A percentile compares a stretch with the other conserved stretches of the same genome.
Conservation (phyloP, 2,888 invertebrate species). For the Nemurella pictetii region DNA sequence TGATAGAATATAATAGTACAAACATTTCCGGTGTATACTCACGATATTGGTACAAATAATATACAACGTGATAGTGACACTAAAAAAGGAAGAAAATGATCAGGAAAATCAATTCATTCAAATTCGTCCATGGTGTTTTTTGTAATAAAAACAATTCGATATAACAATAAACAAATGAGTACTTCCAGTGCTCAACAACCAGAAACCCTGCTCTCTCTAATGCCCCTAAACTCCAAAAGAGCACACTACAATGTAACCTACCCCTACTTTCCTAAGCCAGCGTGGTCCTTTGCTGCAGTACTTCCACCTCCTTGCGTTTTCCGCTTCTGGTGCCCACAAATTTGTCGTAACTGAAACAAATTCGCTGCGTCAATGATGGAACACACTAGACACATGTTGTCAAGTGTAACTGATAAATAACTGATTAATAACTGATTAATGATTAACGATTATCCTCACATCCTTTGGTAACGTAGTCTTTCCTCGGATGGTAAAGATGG, state of each 20-base stretch:
- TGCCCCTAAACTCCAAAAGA: neutral
- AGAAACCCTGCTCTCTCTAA: neutral
- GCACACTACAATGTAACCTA: slow-evolving; percentile 42
- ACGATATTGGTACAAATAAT: too few relatives aligned
- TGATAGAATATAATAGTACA: too few relatives aligned
- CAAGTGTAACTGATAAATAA: neutral
- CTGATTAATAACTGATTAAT: too few relatives aligned
- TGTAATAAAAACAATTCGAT: neutral
- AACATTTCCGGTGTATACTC: neutral
- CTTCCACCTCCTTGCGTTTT: slow-evolving; percentile 10
- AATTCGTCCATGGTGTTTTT: too few relatives aligned
- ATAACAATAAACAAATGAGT: neutral
- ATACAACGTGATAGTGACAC: too few relatives aligned
- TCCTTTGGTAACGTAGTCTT: slow-evolving; percentile 69
- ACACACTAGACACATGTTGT: neutral
- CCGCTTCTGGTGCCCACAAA: slow-evolving; percentile 54
- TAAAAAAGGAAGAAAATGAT: too few relatives aligned
- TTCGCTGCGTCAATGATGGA: neutral
- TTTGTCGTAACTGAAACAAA: slow-evolving; percentile 60
- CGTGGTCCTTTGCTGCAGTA: slow-evolving; percentile 59
- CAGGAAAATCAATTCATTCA: too few relatives aligned
- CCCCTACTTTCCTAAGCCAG: slow-evolving; percentile 56
- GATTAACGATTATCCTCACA: slow-evolving; percentile 67
- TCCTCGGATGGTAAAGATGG: slow-evolving; percentile 77
- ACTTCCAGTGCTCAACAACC: neutral